Evolutionary conservation across 2,797 vertebrate genomes (phyloP).

Genomic region (Menidia menidia): DNA sequence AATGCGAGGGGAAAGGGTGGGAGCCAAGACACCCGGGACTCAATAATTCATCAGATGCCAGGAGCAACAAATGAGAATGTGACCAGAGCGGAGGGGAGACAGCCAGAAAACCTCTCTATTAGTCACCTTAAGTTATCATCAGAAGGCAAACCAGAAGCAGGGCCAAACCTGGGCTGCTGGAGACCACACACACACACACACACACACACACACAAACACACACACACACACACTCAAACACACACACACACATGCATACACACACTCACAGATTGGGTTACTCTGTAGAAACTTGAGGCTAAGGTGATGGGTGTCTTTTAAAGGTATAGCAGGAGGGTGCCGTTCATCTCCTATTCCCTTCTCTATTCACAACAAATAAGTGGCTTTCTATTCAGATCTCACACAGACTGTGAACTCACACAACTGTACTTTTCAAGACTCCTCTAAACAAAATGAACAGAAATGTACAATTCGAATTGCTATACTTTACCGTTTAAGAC

Average conservation of each 20-base stretch:
- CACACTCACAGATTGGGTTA: conserved; percentile 57
- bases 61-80: conserved; percentile 92
- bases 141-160: conserved; percentile 76
- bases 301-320: conserved; percentile 39
- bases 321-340: conserved; percentile 41
- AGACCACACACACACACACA: conserved; percentile 6
- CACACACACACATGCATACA: neutral
- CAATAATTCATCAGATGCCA: conserved; percentile 94
- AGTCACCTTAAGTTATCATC: conserved; percentile 92
- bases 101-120: conserved; percentile 85
- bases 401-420: neutral
- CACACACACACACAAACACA: neutral
- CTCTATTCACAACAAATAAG: neutral
- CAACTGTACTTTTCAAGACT: neutral
- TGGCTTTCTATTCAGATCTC: neutral
- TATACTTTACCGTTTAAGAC: conserved; percentile 1
- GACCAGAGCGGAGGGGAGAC: conserved; percentile 83
- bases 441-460: neutral
- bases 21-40: conserved; percentile 85
- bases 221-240: conserved; percentile 1
- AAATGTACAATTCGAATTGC: too few species aligned
- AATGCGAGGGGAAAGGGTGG: conserved; percentile 43
- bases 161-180: conserved; percentile 20
- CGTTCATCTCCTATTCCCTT: conserved; percentile 18
- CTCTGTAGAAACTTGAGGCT: conserved; percentile 69